Evolutionary conservation across 37 sponge, comb jelly and placozoan species (phyloP).

Genomic region (Eunapius fragilis): DNA sequence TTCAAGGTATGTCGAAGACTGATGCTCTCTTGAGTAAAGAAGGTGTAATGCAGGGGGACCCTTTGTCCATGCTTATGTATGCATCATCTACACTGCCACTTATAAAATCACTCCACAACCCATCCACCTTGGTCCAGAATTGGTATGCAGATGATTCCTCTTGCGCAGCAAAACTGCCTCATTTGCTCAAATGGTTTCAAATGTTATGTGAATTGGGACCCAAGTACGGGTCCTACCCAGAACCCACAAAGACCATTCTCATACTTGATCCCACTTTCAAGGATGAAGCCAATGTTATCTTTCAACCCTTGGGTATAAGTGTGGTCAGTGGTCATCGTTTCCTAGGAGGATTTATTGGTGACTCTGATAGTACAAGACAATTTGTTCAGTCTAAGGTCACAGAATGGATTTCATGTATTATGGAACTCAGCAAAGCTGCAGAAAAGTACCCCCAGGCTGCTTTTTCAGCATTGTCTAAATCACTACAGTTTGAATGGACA

Average conservation of each 20-base stretch:
- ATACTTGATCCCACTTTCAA: slow-evolving; percentile 9
- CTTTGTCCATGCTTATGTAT: slow-evolving; percentile 1
- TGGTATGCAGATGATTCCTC: too few relatives aligned
- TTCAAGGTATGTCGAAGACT: background rate
- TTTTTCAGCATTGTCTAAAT: slow-evolving; percentile 12
- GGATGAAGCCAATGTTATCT: slow-evolving; percentile 1
- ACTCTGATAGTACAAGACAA: background rate
- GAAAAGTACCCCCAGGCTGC: slow-evolving; percentile 26
- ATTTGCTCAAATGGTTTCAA: too few relatives aligned
- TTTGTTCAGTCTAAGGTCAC: slow-evolving; percentile 4
- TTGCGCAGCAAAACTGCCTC: too few relatives aligned
- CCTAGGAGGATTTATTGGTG: slow-evolving; percentile 6
- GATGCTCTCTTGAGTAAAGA: slow-evolving; percentile 4
- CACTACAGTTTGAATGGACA: slow-evolving; percentile 39
- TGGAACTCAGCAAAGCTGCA: background rate
- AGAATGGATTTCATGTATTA: background rate
- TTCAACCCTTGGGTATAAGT: too few relatives aligned
- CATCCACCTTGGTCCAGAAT: too few relatives aligned
- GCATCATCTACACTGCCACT: too few relatives aligned
- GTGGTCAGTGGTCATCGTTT: background rate
- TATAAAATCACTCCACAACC: too few relatives aligned
- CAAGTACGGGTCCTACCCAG: slow-evolving; percentile 44
- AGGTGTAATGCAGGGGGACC: slow-evolving; percentile 20
- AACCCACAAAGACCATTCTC: slow-evolving; percentile 23
- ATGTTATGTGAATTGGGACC: slow-evolving; percentile 30